Conservation (phyloP, 2,888 invertebrate species). For the Platycheirus albimanus region DNA sequence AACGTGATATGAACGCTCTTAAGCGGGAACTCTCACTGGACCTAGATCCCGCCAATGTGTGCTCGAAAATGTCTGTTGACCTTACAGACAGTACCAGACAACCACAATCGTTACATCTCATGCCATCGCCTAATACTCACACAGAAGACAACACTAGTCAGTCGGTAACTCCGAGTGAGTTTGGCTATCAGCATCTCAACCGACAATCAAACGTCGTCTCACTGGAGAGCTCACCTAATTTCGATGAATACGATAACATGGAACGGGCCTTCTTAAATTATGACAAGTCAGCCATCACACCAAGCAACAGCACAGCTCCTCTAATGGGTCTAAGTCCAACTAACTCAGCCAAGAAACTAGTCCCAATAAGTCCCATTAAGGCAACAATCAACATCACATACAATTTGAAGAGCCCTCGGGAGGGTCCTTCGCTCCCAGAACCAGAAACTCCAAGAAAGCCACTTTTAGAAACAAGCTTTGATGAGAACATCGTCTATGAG, state of each 20-base stretch:
- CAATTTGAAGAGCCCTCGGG: slow-evolving; percentile 85
- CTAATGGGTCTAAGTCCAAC: slow-evolving; percentile 70
- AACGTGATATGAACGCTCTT: slow-evolving; percentile 81
- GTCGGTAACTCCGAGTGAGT: slow-evolving; percentile 83
- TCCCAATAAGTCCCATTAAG: slow-evolving; percentile 84
- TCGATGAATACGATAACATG: slow-evolving; percentile 80
- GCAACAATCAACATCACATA: slow-evolving; percentile 90
- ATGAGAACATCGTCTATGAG: slow-evolving; percentile 86
- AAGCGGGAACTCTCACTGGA: slow-evolving; percentile 82
- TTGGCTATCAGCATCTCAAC: slow-evolving; percentile 82
- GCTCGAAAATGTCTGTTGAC: slow-evolving; percentile 77
- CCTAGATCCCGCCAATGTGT: slow-evolving; percentile 77
- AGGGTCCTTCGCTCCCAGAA: slow-evolving; percentile 77
- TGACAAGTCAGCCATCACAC: slow-evolving; percentile 76
- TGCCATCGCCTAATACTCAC: slow-evolving; percentile 81
- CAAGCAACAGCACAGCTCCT: slow-evolving; percentile 79
- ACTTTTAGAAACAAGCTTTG: slow-evolving; percentile 85
- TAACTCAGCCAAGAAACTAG: slow-evolving; percentile 71
- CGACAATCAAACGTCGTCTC: slow-evolving; percentile 82
- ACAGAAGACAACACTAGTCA: slow-evolving; percentile 82
- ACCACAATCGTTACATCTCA: slow-evolving; percentile 74
- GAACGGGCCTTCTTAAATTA: slow-evolving; percentile 75
- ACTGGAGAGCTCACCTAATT: slow-evolving; percentile 81
- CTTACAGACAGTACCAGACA: slow-evolving; percentile 75
- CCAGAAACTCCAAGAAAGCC: slow-evolving; percentile 77